A percentile compares a stretch with the other conserved stretches of the same genome.
phyloP scores from a whole-genome alignment of 2,797 vertebrate species.

The Remorina albescens region DNA sequence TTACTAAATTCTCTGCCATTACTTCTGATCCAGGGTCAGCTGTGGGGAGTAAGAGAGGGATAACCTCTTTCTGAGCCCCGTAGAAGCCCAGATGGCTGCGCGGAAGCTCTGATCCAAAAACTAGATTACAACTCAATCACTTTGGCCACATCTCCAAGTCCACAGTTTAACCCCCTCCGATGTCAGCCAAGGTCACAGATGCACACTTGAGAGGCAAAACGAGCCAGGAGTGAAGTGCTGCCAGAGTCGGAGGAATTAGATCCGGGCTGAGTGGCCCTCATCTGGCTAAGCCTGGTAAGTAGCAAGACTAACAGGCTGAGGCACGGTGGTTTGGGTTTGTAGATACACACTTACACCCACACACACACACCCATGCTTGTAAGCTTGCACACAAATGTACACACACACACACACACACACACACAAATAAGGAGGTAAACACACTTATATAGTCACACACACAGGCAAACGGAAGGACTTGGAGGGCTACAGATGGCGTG shows the following conservation, averaged over 20 bases:
- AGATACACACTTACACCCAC: constrained; percentile 38
- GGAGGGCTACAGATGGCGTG: constrained; percentile 80
- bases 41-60: constrained; percentile 76
- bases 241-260: constrained; percentile 82
- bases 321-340: constrained; percentile 74
- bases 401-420: constrained; percentile 61
- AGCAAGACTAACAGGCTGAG: constrained; percentile 83
- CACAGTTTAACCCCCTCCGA: constrained; percentile 78
- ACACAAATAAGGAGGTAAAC: constrained; percentile 64
- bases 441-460: constrained; percentile 53
- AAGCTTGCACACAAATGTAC: constrained; percentile 56
- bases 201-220: constrained; percentile 75
- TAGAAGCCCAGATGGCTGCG: constrained; percentile 78
- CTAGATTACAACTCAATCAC: constrained; percentile 79
- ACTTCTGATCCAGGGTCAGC: constrained; percentile 82
- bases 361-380: constrained; percentile 38
- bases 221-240: constrained; percentile 77
- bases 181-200: constrained; percentile 83
- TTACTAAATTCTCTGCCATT: constrained; percentile 65
- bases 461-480: constrained; percentile 68
- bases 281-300: constrained; percentile 83
- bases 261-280: constrained; percentile 79
- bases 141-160: constrained; percentile 75
- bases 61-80: constrained; percentile 75
- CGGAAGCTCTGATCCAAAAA: constrained; percentile 74